These are phyloP conservation scores for Neoniphon sammara DNA, from an alignment of 2,797 vertebrate genomes.

Conservation along the genomic window DNA sequence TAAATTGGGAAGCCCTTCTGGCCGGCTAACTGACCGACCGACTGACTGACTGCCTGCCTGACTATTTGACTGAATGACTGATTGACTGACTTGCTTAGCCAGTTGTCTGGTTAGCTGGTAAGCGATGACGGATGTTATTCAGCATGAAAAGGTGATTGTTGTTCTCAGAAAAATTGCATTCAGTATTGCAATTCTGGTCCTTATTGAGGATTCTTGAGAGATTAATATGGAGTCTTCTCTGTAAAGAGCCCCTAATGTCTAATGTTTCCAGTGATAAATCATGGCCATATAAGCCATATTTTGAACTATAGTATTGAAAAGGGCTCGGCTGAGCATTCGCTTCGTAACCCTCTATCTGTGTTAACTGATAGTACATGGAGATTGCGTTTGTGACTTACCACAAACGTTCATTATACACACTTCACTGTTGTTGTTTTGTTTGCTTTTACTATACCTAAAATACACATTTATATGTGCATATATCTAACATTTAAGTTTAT, in stretches of 20 bases:
- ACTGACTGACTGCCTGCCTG: slow-evolving; percentile 25
- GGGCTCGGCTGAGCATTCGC: not conserved
- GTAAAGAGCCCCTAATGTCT: slow-evolving; percentile 18
- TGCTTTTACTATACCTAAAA: not conserved
- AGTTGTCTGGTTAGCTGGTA: slow-evolving; percentile 33
- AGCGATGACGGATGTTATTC: slow-evolving; percentile 21
- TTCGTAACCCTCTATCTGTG: no score
- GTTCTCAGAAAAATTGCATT: slow-evolving; percentile 32
- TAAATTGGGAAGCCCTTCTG: not conserved
- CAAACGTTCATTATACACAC: not conserved
- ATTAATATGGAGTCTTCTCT: slow-evolving; percentile 31
- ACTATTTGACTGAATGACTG: slow-evolving; percentile 32
- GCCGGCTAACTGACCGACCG: not conserved
- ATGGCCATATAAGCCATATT: slow-evolving; percentile 1
- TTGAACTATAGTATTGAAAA: not conserved
- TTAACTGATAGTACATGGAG: not conserved
- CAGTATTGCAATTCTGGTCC: slow-evolving; percentile 23
- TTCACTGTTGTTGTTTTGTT: no score
- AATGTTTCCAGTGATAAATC: not conserved
- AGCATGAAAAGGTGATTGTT: slow-evolving; percentile 33
- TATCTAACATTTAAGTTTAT: slow-evolving; percentile 16
- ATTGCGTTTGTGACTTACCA: not conserved
- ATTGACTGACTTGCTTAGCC: slow-evolving; percentile 25
- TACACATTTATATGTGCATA: not conserved
- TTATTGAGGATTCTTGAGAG: slow-evolving; percentile 17